Percentiles rank a stretch among this genome's conserved stretches.
phyloP scores from a whole-genome alignment of 2,113 vertebrate species.

The Gila orcuttii region DNA sequence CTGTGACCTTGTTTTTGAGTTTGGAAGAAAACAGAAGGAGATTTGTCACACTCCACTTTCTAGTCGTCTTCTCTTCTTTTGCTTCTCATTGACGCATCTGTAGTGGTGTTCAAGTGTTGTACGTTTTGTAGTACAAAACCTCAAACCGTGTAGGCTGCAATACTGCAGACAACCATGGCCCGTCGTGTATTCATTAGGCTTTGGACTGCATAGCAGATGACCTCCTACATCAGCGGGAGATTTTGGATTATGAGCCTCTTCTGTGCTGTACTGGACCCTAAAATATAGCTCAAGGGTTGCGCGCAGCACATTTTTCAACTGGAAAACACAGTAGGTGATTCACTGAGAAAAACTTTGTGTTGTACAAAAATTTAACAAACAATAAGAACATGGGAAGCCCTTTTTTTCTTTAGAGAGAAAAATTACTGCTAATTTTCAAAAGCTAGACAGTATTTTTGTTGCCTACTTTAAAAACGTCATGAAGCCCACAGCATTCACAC shows the following conservation, averaged over 20 bases:
- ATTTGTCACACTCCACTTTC: constrained; percentile 39
- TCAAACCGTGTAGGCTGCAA: constrained; percentile 12
- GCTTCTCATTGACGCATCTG: neutral
- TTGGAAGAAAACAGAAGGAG: neutral
- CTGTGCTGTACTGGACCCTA: neutral
- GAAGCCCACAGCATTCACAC: constrained; percentile 21
- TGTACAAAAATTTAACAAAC: neutral
- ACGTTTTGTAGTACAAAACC: neutral
- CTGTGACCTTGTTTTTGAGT: constrained; percentile 16
- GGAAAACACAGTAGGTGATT: constrained; percentile 3
- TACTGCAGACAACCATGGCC: neutral
- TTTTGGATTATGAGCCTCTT: constrained; percentile 36
- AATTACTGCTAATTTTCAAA: constrained; percentile 47
- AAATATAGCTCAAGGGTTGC: neutral
- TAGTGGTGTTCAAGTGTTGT: neutral
- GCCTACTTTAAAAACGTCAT: constrained; percentile 8
- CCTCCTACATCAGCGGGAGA: constrained; percentile 39
- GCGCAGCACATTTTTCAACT: neutral
- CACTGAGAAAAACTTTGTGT: neutral
- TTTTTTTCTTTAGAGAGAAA: constrained; percentile 40
- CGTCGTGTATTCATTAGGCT: constrained; percentile 52
- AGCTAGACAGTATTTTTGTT: constrained; percentile 18
- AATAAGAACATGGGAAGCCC: neutral
- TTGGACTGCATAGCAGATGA: constrained; percentile 26
- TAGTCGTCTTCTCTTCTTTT: neutral